phyloP scores from a whole-genome alignment of 1,140 invertebrate genomes.

The Heliconius himera region DNA sequence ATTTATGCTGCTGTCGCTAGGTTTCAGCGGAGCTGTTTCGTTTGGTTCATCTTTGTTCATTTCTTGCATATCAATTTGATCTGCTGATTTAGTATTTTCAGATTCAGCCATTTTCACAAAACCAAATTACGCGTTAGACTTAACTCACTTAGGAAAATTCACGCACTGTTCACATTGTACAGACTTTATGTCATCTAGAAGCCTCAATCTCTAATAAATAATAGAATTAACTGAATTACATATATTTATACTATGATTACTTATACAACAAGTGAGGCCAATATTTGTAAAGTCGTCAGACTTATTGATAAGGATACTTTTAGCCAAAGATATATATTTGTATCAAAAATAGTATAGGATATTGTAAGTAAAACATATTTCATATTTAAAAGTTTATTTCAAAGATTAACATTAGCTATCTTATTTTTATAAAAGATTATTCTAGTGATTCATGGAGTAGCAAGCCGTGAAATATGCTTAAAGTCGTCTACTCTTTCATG shows the following conservation, averaged over 20 bases:
- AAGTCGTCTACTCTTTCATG: slow-evolving; percentile 19
- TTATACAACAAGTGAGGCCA: slow-evolving; percentile 37
- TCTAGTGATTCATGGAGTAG: slow-evolving; percentile 17
- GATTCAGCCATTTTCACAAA: slow-evolving; percentile 30
- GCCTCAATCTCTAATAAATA: slow-evolving; percentile 36
- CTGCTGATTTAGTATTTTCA: slow-evolving; percentile 27
- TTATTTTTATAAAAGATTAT: slow-evolving; percentile 8
- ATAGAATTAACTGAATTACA: slow-evolving; percentile 38
- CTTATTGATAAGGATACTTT: slow-evolving; percentile 34
- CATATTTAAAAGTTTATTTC: neutral
- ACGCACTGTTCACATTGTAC: slow-evolving; percentile 14
- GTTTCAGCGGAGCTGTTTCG: slow-evolving; percentile 61
- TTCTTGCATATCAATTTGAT: slow-evolving; percentile 37
- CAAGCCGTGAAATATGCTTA: slow-evolving; percentile 24
- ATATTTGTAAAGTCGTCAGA: slow-evolving; percentile 34
- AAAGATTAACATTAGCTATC: neutral
- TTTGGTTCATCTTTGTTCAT: slow-evolving; percentile 46
- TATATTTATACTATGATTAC: slow-evolving; percentile 45
- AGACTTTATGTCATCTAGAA: slow-evolving; percentile 21
- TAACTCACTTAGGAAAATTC: slow-evolving; percentile 2
- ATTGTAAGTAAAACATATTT: slow-evolving; percentile 1
- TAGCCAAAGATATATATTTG: slow-evolving; percentile 9
- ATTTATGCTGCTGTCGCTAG: slow-evolving; percentile 37
- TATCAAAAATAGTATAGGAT: neutral
- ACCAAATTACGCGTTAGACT: neutral